phyloP scores from a whole-genome alignment of 1,140 invertebrate species.

The Drosophila aff. region DNA sequence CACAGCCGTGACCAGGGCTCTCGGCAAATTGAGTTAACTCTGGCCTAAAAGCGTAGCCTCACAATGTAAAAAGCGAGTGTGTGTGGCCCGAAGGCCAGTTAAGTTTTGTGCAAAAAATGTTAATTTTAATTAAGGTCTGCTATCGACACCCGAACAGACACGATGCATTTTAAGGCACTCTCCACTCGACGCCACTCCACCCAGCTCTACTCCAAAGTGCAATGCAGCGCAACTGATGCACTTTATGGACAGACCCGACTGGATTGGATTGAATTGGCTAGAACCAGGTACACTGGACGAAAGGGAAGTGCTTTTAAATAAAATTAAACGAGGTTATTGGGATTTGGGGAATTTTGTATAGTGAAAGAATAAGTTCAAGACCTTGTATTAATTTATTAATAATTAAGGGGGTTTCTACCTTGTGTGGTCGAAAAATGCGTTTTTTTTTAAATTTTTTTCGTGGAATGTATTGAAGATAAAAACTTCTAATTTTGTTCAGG shows the following conservation, averaged over 20 bases:
- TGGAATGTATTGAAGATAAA: no score
- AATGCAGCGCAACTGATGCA: constrained; percentile 80
- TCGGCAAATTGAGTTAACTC: constrained; percentile 78
- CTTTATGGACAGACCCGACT: constrained; percentile 54
- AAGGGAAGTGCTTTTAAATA: background rate
- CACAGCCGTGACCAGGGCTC: constrained; percentile 10
- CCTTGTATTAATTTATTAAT: background rate
- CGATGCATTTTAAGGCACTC: constrained; percentile 64
- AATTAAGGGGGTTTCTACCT: no score
- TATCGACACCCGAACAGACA: constrained; percentile 76
- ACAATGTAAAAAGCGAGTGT: constrained; percentile 55
- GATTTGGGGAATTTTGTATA: background rate
- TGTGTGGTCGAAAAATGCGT: no score
- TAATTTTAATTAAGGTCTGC: constrained; percentile 84
- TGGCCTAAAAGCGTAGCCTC: constrained; percentile 67
- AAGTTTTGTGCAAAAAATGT: constrained; percentile 84
- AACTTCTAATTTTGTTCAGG: no score
- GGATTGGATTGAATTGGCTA: constrained; percentile 37
- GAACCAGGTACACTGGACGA: constrained; percentile 22
- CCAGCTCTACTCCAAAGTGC: constrained; percentile 61
- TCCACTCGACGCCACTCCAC: constrained; percentile 4
- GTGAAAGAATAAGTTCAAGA: background rate
- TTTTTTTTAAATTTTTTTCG: no score
- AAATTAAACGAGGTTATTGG: accelerated
- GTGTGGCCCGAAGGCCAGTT: constrained; percentile 20